Conservation (phyloP, 2,888 invertebrate genomes). For the Parnassius orleans region DNA sequence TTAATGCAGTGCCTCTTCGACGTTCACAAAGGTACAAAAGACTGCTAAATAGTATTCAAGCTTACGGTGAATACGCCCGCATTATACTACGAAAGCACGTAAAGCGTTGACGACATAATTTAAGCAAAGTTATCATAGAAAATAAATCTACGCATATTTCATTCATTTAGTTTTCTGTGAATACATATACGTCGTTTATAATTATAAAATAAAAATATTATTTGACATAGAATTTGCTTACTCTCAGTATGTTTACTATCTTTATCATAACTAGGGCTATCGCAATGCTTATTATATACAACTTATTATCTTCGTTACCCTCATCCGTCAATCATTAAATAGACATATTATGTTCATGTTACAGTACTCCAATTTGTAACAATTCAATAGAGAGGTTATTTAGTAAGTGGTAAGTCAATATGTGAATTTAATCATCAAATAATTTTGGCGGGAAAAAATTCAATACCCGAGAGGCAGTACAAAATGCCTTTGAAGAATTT, state of each 20-base stretch:
- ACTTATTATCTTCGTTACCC: background rate
- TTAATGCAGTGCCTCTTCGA: slow-evolving; percentile 18
- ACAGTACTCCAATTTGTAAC: too few relatives aligned
- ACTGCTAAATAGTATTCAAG: slow-evolving; percentile 32
- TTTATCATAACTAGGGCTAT: too few relatives aligned
- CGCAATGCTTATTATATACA: background rate
- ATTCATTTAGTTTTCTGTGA: too few relatives aligned
- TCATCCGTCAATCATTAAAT: background rate
- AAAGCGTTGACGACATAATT: slow-evolving; percentile 20
- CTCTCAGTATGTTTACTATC: background rate
- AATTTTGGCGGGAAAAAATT: too few relatives aligned
- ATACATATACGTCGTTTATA: too few relatives aligned
- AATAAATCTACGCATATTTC: slow-evolving; percentile 5
- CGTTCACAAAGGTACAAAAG: slow-evolving; percentile 30
- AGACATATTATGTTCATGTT: too few relatives aligned
- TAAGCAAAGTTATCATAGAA: slow-evolving; percentile 12
- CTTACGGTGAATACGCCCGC: slow-evolving; percentile 31
- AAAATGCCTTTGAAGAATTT: too few relatives aligned
- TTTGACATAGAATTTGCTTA: background rate
- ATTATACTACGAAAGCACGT: slow-evolving; percentile 18
- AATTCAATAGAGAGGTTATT: too few relatives aligned
- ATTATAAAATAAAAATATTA: too few relatives aligned
- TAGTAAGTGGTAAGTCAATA: too few relatives aligned
- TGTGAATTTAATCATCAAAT: too few relatives aligned
- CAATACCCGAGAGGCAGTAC: too few relatives aligned